phyloP scores from a whole-genome alignment of 2,113 vertebrate genomes.

The Octodon degus region DNA sequence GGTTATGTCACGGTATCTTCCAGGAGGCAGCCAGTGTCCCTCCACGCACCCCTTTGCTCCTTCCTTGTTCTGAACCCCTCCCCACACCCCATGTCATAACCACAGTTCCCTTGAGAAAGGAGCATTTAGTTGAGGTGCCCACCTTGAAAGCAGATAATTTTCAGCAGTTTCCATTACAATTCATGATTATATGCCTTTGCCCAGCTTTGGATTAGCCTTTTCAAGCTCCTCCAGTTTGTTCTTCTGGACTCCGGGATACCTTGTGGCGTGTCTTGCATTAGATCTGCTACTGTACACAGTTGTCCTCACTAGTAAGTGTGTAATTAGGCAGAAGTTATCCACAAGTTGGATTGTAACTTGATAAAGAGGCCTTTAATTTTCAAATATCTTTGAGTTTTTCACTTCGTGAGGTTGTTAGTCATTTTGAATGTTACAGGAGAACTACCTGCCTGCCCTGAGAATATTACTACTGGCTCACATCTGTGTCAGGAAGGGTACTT shows the following conservation, averaged over 20 bases:
- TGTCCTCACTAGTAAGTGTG: conserved; percentile 50
- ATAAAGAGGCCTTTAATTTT: conserved; percentile 41
- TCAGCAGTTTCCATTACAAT: conserved; percentile 20
- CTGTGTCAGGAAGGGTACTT: background rate
- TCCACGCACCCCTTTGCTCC: background rate
- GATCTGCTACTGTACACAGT: conserved; percentile 33
- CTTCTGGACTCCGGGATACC: conserved; percentile 19
- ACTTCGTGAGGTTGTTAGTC: conserved; percentile 34
- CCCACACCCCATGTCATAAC: too few species aligned
- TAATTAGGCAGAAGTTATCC: conserved; percentile 32
- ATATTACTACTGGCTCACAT: background rate
- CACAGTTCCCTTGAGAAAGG: background rate
- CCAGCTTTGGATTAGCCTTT: conserved; percentile 16
- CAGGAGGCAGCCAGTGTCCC: background rate
- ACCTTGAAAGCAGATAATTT: conserved; percentile 50
- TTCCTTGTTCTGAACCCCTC: background rate
- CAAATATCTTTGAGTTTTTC: conserved; percentile 40
- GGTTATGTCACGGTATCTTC: background rate
- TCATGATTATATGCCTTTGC: background rate
- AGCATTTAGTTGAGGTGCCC: conserved; percentile 34
- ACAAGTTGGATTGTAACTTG: conserved; percentile 8
- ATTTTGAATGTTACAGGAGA: conserved; percentile 33
- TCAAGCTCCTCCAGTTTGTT: background rate
- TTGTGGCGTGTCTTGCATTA: background rate
- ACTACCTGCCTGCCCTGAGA: background rate